These are phyloP conservation scores for Diabrotica undecimpunctata DNA, from an alignment of 1,140 invertebrate species.

Conservation along the genomic window DNA sequence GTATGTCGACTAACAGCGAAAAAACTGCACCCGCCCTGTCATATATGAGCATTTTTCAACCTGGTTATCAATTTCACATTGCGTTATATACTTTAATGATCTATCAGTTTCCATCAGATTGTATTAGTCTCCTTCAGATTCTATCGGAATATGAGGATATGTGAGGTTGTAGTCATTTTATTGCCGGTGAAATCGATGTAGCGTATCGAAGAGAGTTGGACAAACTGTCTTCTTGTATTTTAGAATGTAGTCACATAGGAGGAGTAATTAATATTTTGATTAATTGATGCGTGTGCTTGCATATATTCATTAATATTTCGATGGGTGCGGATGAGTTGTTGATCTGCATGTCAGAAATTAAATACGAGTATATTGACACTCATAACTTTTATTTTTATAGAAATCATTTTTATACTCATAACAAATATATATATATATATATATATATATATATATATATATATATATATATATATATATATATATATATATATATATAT, in stretches of 20 bases:
- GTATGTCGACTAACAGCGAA: neutral
- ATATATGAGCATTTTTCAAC: constrained; percentile 1
- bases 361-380: no score
- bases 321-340: no score
- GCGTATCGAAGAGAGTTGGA: neutral
- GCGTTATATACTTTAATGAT: constrained; percentile 1
- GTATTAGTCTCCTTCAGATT: neutral
- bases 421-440: no score
- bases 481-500: no score
- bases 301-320: neutral
- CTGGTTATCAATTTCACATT: constrained; percentile 2
- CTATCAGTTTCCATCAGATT: constrained; percentile 1
- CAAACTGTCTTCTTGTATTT: neutral
- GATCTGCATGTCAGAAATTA: no score
- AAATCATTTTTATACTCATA: no score
- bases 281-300: neutral
- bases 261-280: neutral
- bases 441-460: no score
- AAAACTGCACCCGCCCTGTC: neutral
- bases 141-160: neutral
- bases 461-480: no score
- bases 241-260: neutral
- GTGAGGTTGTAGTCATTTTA: neutral
- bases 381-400: no score
- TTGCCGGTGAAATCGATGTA: neutral